Percentiles rank a stretch among this genome's conserved stretches.
Evolutionary conservation across 2,113 vertebrate species (phyloP).

Genomic region (Chlorodrepanis virens): DNA sequence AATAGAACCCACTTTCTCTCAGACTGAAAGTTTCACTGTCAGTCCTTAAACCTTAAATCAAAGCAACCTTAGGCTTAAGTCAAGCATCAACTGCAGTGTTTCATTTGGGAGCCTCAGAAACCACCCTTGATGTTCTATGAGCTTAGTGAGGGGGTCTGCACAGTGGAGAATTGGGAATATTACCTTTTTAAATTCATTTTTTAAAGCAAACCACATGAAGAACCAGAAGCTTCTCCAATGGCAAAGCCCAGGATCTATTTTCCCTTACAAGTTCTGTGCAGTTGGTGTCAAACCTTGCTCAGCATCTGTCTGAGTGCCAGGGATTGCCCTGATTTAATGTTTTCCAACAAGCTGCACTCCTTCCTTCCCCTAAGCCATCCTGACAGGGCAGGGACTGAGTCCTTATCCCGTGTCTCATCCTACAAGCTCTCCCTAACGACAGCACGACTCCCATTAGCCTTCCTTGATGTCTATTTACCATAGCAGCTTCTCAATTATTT

Average conservation of each 20-base stretch:
- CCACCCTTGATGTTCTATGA: not conserved
- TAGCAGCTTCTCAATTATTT: conserved; percentile 68
- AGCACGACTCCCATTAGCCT: conserved; percentile 46
- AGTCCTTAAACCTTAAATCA: not conserved
- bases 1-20: not conserved
- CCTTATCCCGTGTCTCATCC: not conserved
- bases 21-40: not conserved
- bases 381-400: conserved; percentile 7
- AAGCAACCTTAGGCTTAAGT: not conserved
- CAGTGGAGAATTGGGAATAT: not conserved
- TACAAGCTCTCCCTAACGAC: not conserved
- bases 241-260: not conserved
- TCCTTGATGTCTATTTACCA: conserved; percentile 51
- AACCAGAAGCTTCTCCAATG: fast-evolving
- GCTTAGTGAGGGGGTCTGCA: not conserved
- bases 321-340: not conserved
- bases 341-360: not conserved
- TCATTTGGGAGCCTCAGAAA: not conserved
- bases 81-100: not conserved
- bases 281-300: not conserved
- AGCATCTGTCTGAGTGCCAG: not conserved
- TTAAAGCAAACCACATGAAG: not conserved
- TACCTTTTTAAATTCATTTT: too few relatives aligned
- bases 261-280: not conserved
- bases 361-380: not conserved